Evolutionary conservation across 2,888 invertebrate genomes (phyloP).

Genomic region (Ectropis crepuscularia): DNA sequence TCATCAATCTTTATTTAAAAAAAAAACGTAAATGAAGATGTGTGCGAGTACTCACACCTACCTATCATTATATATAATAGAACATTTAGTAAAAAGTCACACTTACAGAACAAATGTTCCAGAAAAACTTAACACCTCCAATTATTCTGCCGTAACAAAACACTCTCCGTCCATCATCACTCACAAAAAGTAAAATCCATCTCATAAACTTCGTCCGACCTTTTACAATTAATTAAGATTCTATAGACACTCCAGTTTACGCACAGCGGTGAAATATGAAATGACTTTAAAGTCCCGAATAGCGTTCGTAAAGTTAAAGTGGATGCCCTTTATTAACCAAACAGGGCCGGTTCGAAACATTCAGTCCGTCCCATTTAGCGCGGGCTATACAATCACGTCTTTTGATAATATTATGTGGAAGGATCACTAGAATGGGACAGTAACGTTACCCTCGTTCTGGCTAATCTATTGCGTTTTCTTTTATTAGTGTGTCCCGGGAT

Average conservation of each 20-base stretch:
- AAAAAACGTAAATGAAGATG: no score
- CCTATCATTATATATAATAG: no score
- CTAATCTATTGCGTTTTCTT: slow-evolving; percentile 34
- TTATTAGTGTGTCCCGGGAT: slow-evolving; percentile 25
- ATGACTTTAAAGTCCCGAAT: slow-evolving; percentile 35
- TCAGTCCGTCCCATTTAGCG: slow-evolving; percentile 38
- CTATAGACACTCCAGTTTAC: slow-evolving; percentile 31
- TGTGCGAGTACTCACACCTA: no score
- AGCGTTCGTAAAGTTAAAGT: slow-evolving; percentile 35
- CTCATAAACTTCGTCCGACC: slow-evolving; percentile 12
- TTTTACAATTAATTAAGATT: slow-evolving; percentile 34
- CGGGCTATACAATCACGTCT: slow-evolving; percentile 38
- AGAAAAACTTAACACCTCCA: no score
- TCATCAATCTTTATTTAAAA: no score
- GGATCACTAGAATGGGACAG: slow-evolving; percentile 36
- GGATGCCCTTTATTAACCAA: slow-evolving; percentile 56
- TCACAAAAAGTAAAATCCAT: slow-evolving; percentile 15
- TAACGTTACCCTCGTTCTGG: slow-evolving; percentile 26
- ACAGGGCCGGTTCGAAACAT: slow-evolving; percentile 48
- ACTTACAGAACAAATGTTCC: no score
- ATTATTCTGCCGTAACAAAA: no score
- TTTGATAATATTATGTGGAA: slow-evolving; percentile 38
- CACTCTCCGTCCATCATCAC: background rate
- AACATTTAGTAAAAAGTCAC: no score
- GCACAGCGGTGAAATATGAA: slow-evolving; percentile 32